Conservation (phyloP, 2,797 vertebrate species). For the Hephaestus fuliginosus region DNA sequence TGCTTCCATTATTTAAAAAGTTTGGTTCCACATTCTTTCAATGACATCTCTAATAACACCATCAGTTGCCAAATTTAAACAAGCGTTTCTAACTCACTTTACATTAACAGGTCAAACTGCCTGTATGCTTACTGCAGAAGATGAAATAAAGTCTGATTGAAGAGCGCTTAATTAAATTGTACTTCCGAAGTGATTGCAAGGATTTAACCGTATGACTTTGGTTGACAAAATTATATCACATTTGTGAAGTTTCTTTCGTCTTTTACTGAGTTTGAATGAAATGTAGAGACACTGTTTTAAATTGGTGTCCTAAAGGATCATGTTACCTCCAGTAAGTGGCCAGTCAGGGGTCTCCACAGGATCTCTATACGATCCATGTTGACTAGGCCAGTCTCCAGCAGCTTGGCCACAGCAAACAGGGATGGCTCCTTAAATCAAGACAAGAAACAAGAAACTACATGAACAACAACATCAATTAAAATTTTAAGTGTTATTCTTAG, state of each 20-base stretch:
- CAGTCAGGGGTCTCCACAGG: slow-evolving; percentile 96
- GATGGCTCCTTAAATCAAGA: slow-evolving; percentile 91
- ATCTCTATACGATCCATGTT: slow-evolving; percentile 99
- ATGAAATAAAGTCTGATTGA: neutral
- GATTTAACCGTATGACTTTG: neutral
- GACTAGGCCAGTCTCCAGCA: slow-evolving; percentile 96
- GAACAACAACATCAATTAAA: neutral
- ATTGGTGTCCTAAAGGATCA: neutral
- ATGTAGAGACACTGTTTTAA: neutral
- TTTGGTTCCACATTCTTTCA: slow-evolving; percentile 3
- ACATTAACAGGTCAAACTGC: neutral
- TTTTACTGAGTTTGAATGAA: neutral
- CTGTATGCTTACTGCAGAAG: neutral
- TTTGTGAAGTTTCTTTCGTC: neutral
- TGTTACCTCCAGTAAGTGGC: slow-evolving; percentile 96
- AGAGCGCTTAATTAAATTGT: neutral
- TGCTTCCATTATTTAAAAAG: slow-evolving; percentile 9
- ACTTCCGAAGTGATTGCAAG: neutral
- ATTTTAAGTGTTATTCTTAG: neutral
- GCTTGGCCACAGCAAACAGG: slow-evolving; percentile 97
- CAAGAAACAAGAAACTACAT: neutral
- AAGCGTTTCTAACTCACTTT: neutral
- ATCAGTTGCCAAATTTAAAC: neutral
- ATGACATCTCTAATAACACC: neutral
- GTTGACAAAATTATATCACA: neutral